Percentiles rank a stretch among this genome's conserved stretches.
These are phyloP conservation scores for Lineus longissimus DNA, from an alignment of 1,140 invertebrate genomes.

Conservation along the genomic window DNA sequence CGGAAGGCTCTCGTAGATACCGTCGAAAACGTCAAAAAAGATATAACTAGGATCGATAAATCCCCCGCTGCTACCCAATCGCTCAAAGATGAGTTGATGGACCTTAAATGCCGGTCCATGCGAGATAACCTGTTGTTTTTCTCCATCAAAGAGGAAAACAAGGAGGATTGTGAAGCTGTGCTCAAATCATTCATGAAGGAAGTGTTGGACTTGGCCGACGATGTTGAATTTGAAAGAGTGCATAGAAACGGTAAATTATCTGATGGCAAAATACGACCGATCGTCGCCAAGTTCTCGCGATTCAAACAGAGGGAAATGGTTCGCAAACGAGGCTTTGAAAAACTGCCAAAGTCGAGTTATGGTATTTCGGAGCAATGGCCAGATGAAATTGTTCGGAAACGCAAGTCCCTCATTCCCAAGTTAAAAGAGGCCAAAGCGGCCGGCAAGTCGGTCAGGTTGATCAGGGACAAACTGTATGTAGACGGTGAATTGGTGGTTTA, in stretches of 20 bases:
- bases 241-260: neutral
- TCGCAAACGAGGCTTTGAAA: no score
- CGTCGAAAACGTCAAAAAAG: no score
- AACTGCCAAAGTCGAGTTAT: no score
- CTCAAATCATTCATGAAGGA: neutral
- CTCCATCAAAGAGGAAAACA: neutral
- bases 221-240: neutral
- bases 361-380: no score
- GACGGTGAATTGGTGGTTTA: no score
- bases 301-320: neutral
- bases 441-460: no score
- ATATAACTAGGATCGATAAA: neutral
- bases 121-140: slow-evolving; percentile 1
- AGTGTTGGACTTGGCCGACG: neutral
- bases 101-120: neutral
- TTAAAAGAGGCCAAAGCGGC: no score
- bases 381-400: no score
- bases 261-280: neutral
- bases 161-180: neutral
- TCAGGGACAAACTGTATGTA: no score
- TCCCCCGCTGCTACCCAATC: neutral
- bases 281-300: neutral
- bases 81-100: neutral
- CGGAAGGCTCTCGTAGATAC: no score
- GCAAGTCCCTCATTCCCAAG: no score